phyloP scores from a whole-genome alignment of 2,888 invertebrate genomes.

The Cosmia pyralina region DNA sequence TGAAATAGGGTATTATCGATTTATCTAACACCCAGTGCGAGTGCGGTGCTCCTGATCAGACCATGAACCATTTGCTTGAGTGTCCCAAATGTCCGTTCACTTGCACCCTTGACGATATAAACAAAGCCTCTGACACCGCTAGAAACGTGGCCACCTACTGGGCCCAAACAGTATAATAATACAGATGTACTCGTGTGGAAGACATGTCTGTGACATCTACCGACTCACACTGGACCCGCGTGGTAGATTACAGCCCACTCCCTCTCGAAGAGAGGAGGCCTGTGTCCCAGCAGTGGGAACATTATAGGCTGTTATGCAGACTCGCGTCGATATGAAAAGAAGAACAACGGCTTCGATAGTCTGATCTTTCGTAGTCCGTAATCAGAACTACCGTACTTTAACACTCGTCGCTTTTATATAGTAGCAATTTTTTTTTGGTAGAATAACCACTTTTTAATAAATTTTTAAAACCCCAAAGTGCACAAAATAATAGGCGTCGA shows the following conservation, averaged over 20 bases:
- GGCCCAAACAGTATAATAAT: not conserved
- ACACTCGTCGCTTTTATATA: too few species aligned
- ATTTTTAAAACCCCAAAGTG: too few species aligned
- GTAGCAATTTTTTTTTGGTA: too few species aligned
- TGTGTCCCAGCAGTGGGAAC: too few species aligned
- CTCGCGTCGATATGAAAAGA: not conserved
- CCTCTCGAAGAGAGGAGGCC: too few species aligned
- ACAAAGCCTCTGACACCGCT: not conserved
- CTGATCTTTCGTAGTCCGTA: not conserved
- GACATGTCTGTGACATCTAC: too few species aligned
- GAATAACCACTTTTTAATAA: too few species aligned
- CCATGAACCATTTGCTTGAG: conserved; percentile 1
- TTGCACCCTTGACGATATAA: not conserved
- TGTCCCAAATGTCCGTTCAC: not conserved
- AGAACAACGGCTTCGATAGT: not conserved
- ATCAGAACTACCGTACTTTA: too few species aligned
- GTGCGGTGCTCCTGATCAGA: conserved; percentile 4
- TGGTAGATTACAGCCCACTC: too few species aligned
- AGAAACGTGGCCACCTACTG: not conserved
- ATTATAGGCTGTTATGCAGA: too few species aligned
- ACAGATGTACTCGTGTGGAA: not conserved
- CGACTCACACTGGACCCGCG: too few species aligned
- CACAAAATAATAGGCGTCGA: too few species aligned
- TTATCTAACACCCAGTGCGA: not conserved
- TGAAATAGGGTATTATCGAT: not conserved